Evolutionary conservation across 2,888 invertebrate species (phyloP).

Genomic region (Microchrysa polita): DNA sequence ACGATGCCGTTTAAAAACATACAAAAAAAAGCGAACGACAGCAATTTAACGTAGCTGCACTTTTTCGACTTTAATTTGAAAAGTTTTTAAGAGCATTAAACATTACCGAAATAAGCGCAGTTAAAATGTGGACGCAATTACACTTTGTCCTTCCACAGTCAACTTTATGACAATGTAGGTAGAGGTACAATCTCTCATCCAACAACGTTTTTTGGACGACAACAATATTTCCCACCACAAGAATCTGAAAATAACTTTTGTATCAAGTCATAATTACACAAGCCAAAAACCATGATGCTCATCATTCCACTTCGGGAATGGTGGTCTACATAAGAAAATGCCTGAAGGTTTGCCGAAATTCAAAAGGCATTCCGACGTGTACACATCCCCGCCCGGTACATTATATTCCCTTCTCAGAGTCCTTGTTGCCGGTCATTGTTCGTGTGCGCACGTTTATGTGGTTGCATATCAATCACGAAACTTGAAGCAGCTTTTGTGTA

Average conservation of each 20-base stretch:
- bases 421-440: background rate
- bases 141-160: background rate
- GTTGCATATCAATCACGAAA: slow-evolving; percentile 20
- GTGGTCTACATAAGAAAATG: background rate
- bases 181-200: background rate
- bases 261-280: slow-evolving; percentile 18
- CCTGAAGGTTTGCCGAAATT: background rate
- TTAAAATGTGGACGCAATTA: slow-evolving; percentile 4
- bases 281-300: background rate
- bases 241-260: slow-evolving; percentile 14
- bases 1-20: too few species aligned
- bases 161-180: too few species aligned
- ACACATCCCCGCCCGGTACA: background rate
- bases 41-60: background rate
- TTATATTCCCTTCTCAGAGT: background rate
- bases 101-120: background rate
- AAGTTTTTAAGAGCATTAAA: slow-evolving; percentile 16
- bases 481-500: slow-evolving; percentile 5
- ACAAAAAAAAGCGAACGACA: too few species aligned
- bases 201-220: background rate
- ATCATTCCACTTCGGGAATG: background rate
- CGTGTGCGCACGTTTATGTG: background rate
- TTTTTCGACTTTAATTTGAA: slow-evolving; percentile 12
- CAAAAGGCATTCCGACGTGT: background rate
- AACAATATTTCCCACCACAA: background rate